Conservation (phyloP, 92 coral and sea anemone genomes). For the Chrysogorgia sp. region DNA sequence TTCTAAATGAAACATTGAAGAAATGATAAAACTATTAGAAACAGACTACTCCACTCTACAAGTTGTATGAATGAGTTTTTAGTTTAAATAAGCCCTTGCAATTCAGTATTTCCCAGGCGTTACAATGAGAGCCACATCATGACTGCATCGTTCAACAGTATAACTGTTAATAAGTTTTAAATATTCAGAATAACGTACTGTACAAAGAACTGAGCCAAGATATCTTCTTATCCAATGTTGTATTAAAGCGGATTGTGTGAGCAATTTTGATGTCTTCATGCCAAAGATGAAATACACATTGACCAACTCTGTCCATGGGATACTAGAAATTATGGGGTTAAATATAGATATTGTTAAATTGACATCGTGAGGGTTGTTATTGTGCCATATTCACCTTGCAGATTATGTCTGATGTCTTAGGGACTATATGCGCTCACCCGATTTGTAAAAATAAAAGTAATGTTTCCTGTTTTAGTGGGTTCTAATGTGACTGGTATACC, state of each 20-base stretch:
- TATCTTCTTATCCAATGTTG: constrained; percentile 1
- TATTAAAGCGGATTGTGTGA: constrained; percentile 28
- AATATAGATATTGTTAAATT: too few relatives aligned
- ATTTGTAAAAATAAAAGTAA: constrained; percentile 86
- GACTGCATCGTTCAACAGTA: too few relatives aligned
- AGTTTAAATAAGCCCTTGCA: too few relatives aligned
- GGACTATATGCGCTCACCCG: constrained; percentile 57
- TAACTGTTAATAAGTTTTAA: not conserved
- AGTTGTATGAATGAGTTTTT: too few relatives aligned
- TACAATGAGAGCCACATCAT: too few relatives aligned
- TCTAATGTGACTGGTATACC: constrained; percentile 72
- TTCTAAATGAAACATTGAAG: constrained; percentile 12
- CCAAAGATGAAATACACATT: constrained; percentile 19
- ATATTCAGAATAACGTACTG: not conserved
- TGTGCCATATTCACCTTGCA: not conserved
- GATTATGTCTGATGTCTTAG: not conserved
- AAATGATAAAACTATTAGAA: not conserved
- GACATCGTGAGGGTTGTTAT: too few relatives aligned
- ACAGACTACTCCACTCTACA: too few relatives aligned
- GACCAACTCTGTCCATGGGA: constrained; percentile 33
- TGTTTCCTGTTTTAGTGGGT: constrained; percentile 66
- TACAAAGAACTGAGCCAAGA: constrained; percentile 31
- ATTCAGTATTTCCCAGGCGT: too few relatives aligned
- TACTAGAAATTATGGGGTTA: too few relatives aligned
- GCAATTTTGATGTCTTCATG: constrained; percentile 3